Evolutionary conservation across 53 echinoderm and acorn worm genomes (phyloP), one percentile per base, ranked within the genome.

Genomic region (Antedon mediterranea): DNA sequence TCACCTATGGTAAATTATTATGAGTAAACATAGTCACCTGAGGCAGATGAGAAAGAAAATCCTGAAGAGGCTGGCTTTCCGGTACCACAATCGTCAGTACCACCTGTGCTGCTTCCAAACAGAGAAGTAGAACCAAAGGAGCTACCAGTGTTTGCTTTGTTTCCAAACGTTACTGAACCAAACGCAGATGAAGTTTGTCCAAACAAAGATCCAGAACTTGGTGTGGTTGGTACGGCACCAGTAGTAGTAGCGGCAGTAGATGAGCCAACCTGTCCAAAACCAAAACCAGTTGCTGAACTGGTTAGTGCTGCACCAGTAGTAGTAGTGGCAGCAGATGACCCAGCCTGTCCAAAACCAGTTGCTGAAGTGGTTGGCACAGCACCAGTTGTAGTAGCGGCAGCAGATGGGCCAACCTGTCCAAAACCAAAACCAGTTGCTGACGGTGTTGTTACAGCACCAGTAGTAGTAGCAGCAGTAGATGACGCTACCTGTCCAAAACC

Each of bases 151-250:
- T 1, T 23, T 57, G 57, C 23, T 23, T 57, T 57, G 20, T 23
- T 57, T 57, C 57, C 28, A 74, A 15, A 43, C 31, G 34, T 15
- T 9, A 30, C 28, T 34, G 41, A 75, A 75, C 75, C 82, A 72
- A 76, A 76, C 26, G 82, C 28, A 14, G 43, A 14, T 28, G 81
- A 8, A 0, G 81, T 27, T 82, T 42, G 43, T 29, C 82, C 76
- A 43, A 82, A 82, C 2, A 57, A 18, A 1, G 57, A 57, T 57
- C 57, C 57, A 23, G 57, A 57, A 57, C 1, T 57, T 57, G 57
- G 9, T 3, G 15, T 57, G 23, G 57, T 18, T 57, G 57, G 57
- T 57, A 26, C 57, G 3, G 57, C 20, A 4, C 34, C 34, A 33
- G 76, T 76, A 9, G 32, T n/a, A 76, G 28, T 26, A 32, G 23